A percentile compares a stretch with the other conserved stretches of the same genome.
phyloP scores from a whole-genome alignment of 1,140 invertebrate genomes.

The Battus philenor region DNA sequence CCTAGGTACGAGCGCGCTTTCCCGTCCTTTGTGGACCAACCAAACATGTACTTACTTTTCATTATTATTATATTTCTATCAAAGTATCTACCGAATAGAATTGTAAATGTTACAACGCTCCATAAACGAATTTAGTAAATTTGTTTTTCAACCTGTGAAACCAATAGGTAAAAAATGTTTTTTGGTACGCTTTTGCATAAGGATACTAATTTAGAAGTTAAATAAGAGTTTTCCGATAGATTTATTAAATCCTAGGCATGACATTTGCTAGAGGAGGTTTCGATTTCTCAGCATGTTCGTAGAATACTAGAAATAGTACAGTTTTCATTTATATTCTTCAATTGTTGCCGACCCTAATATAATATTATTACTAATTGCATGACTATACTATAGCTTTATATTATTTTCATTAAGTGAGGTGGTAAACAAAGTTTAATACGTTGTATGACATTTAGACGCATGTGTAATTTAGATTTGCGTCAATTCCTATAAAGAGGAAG shows the following conservation, averaged over 20 bases:
- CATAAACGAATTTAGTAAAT: no score
- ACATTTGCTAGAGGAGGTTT: constrained; percentile 30
- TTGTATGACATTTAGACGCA: constrained; percentile 7
- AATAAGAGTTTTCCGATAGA: constrained; percentile 34
- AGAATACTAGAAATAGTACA: constrained; percentile 34
- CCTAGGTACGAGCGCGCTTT: constrained; percentile 37
- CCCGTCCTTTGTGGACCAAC: no score
- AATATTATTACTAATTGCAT: constrained; percentile 59
- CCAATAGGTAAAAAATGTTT: constrained; percentile 5
- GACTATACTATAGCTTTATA: constrained; percentile 41
- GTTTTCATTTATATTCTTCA: constrained; percentile 22
- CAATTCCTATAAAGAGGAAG: neutral
- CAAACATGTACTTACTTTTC: no score
- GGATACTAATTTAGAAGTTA: constrained; percentile 53
- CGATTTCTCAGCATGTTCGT: constrained; percentile 55
- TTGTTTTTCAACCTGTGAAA: no score
- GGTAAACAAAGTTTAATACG: constrained; percentile 1
- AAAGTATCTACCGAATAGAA: no score
- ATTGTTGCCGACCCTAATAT: constrained; percentile 27
- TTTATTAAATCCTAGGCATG: constrained; percentile 54
- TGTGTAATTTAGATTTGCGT: constrained; percentile 9
- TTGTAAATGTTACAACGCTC: no score
- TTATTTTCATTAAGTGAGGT: constrained; percentile 12
- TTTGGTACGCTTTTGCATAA: constrained; percentile 46
- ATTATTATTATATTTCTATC: no score